phyloP scores from a whole-genome alignment of 2,113 vertebrate genomes.

The Progne subis region DNA sequence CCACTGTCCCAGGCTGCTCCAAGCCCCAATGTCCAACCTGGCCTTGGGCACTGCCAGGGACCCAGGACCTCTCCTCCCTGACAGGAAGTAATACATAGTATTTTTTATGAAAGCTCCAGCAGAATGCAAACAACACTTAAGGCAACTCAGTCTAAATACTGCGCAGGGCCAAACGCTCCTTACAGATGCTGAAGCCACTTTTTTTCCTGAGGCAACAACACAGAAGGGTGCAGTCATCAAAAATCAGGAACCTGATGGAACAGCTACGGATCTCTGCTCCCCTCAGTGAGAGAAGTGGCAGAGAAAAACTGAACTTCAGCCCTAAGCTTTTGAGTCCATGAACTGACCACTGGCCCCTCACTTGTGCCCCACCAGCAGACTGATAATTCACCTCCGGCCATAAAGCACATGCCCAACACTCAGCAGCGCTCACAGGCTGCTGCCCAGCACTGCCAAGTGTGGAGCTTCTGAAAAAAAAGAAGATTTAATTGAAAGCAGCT shows the following conservation, averaged over 20 bases:
- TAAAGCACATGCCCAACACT: not conserved
- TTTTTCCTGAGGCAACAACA: not conserved
- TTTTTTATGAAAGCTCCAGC: not conserved
- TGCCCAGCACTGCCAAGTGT: not conserved
- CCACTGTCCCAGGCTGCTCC: not conserved
- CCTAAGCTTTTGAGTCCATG: not conserved
- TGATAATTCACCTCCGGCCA: not conserved
- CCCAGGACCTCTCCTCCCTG: not conserved
- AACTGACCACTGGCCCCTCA: not conserved
- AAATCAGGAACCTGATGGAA: not conserved
- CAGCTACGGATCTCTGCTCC: not conserved
- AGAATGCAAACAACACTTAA: not conserved
- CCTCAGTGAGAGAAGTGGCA: not conserved
- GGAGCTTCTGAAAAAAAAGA: not conserved
- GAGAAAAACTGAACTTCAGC: not conserved
- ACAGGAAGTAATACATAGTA: not conserved
- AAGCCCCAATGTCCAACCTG: not conserved
- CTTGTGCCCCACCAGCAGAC: not conserved
- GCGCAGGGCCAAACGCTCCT: not conserved
- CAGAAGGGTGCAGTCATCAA: not conserved
- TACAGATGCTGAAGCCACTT: not conserved
- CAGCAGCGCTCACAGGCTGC: not conserved
- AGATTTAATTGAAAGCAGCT: not conserved
- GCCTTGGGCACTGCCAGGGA: not conserved
- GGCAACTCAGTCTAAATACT: not conserved